Evolutionary conservation across 2,113 vertebrate species (phyloP), one percentile per base, ranked within the genome.

Genomic region (Oenanthe oenanthe): DNA sequence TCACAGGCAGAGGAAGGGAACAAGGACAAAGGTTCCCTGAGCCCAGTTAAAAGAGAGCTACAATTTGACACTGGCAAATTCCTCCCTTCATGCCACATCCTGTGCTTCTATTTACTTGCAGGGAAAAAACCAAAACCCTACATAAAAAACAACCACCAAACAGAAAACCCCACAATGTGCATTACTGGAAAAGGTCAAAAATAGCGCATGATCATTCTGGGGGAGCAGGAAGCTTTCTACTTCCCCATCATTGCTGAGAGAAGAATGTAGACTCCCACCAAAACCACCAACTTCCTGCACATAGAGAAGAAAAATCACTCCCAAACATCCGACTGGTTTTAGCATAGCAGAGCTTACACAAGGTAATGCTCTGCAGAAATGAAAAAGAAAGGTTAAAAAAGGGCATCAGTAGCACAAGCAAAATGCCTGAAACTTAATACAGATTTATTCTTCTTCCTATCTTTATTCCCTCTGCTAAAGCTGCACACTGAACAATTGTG

Each of bases 381-480:
- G 2, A 47, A 62, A 90, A 61, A 71, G 20, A 67, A 85, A 89
- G 34, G 65, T 81, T 87, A 60, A 22, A 74, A 92, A 85, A 92
- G 74, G 65, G 38, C 42, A 85, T 20, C 54, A 57, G 50, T 45
- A 93, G 74, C 92, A 95, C 36, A 75, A 78, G 28, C 34, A 92
- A 96, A 95, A 85, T 57, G 73, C 70, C 73, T 84, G 45, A 82
- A 85, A 80, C 80, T 82, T 84, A 50, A 68, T 45, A 38, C 67
- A 74, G 57, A 91, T 91, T 90, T 84, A 56, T 90, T 92, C 22
- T 86, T 40, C 36, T 89, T 92, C 77, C 76, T 45, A 60, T 78
- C 70, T 85, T 95, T 65, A 84, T 78, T 89, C 77, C 76, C 31
- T 68, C 61, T 85, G 29, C 4, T 14, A 28, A 71, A 22, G 40